phyloP scores from a whole-genome alignment of 2,888 invertebrate genomes.

The Odontomyia ornata region DNA sequence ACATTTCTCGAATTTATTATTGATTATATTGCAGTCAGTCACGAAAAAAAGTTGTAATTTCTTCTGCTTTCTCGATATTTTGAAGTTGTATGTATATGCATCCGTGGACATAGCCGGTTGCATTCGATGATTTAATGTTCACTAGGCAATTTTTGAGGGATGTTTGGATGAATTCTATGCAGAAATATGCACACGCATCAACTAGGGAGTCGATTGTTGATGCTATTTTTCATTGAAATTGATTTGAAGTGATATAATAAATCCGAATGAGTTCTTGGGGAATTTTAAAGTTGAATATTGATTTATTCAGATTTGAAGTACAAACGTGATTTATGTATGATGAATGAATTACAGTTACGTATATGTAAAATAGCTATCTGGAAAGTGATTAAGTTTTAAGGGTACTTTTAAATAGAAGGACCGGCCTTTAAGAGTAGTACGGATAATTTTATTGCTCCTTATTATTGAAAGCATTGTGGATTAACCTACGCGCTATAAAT shows the following conservation, averaged over 20 bases:
- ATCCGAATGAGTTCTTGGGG: neutral
- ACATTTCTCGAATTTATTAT: slow-evolving; percentile 39
- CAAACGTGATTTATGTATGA: too few relatives aligned
- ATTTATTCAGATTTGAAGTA: too few relatives aligned
- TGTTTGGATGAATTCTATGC: neutral
- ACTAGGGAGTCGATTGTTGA: slow-evolving; percentile 17
- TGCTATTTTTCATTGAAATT: slow-evolving; percentile 25
- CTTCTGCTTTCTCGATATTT: slow-evolving; percentile 16
- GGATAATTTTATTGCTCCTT: too few relatives aligned
- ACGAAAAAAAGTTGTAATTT: slow-evolving; percentile 36
- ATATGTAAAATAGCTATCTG: too few relatives aligned
- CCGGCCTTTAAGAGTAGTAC: too few relatives aligned
- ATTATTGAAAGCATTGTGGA: too few relatives aligned
- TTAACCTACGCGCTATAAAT: too few relatives aligned
- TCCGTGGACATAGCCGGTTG: neutral
- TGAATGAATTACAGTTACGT: too few relatives aligned
- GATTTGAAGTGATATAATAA: slow-evolving; percentile 33
- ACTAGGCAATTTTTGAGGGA: neutral
- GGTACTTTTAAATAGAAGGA: too few relatives aligned
- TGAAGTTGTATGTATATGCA: neutral
- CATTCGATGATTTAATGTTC: neutral
- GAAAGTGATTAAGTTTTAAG: too few relatives aligned
- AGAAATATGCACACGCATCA: neutral
- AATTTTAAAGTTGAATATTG: too few relatives aligned
- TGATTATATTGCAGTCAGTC: slow-evolving; percentile 42